These are phyloP conservation scores for Psettodes erumei DNA, from an alignment of 2,113 vertebrate species.

Conservation along the genomic window DNA sequence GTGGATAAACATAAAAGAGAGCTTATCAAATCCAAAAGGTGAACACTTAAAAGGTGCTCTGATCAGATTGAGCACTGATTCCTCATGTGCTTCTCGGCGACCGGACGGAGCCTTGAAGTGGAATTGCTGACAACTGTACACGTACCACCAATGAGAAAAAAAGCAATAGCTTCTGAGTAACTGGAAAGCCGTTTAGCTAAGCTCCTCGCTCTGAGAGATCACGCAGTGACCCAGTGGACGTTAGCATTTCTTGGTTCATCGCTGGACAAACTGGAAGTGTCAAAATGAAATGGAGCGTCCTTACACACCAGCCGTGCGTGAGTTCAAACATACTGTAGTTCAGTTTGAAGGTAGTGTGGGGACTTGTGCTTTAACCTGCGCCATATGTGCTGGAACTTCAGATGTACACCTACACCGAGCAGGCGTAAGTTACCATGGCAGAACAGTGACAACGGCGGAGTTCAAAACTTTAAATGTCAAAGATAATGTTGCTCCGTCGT, in stretches of 20 bases:
- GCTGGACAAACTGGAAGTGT: neutral
- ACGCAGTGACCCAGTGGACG: neutral
- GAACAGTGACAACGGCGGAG: too few species aligned
- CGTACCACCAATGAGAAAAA: slow-evolving; percentile 5
- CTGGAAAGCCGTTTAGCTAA: slow-evolving; percentile 15
- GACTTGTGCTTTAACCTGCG: too few species aligned
- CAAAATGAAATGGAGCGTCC: slow-evolving; percentile 3
- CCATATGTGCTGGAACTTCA: too few species aligned
- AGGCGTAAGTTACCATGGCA: too few species aligned
- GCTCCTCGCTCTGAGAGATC: neutral
- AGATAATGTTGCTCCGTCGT: too few species aligned
- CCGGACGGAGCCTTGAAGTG: slow-evolving; percentile 10
- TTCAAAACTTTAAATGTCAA: too few species aligned
- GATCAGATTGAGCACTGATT: slow-evolving; percentile 54
- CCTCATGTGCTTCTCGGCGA: slow-evolving; percentile 9
- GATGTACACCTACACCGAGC: too few species aligned
- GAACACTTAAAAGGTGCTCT: slow-evolving; percentile 47
- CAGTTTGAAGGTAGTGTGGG: too few species aligned
- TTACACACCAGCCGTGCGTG: too few species aligned
- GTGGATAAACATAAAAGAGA: slow-evolving; percentile 61
- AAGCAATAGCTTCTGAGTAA: slow-evolving; percentile 22
- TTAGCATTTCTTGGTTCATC: neutral
- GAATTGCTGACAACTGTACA: neutral
- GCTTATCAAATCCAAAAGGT: slow-evolving; percentile 66
- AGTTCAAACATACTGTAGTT: too few species aligned